phyloP scores from a whole-genome alignment of 2,797 vertebrate species.

The Silurus aristotelis region DNA sequence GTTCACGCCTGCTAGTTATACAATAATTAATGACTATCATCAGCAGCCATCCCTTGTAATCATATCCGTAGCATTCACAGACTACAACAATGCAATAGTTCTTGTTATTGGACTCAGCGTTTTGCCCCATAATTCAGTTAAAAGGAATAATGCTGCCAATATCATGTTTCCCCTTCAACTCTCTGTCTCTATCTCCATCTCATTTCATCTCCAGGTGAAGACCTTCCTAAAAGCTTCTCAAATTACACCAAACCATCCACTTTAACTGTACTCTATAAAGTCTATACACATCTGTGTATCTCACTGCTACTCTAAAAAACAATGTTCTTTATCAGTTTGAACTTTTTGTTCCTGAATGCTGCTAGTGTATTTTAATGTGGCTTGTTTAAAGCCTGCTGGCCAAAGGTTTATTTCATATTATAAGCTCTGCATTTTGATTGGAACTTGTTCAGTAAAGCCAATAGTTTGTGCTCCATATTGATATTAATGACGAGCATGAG shows the following conservation, averaged over 20 bases:
- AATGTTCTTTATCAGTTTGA: background rate
- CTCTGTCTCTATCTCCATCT: background rate
- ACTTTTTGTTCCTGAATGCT: background rate
- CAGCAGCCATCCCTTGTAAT: background rate
- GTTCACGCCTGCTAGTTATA: too few relatives aligned
- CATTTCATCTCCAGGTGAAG: conserved; percentile 66
- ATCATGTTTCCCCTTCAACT: background rate
- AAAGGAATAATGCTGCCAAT: background rate
- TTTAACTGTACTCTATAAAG: conserved; percentile 64
- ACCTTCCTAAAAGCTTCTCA: conserved; percentile 79
- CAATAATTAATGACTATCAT: background rate
- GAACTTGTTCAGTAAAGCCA: background rate
- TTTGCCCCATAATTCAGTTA: background rate
- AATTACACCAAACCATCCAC: conserved; percentile 71
- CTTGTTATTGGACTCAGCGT: background rate
- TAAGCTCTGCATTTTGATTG: background rate
- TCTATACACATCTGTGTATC: conserved; percentile 5
- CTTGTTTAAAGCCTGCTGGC: background rate
- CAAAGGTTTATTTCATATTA: background rate
- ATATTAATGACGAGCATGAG: conserved; percentile 14
- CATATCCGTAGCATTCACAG: background rate
- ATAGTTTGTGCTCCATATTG: conserved; percentile 11
- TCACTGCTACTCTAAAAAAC: too few relatives aligned
- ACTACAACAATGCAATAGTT: background rate
- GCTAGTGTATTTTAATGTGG: background rate